Conservation (phyloP, 2,888 invertebrate species). For the Diarsia dahlii region DNA sequence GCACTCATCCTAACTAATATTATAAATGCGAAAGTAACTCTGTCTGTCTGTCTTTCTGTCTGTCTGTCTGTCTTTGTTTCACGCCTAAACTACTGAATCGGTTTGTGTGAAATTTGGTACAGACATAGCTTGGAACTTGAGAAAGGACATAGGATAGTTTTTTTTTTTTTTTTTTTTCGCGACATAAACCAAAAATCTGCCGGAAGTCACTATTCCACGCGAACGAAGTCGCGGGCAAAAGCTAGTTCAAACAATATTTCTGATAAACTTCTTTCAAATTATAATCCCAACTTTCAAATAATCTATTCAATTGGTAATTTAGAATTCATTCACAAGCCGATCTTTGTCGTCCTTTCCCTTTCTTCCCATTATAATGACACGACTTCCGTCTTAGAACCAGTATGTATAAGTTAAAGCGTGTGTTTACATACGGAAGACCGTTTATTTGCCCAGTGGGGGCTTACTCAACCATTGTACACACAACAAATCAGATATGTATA, state of each 20-base stretch:
- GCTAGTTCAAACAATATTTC: background rate
- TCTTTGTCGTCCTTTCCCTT: constrained; percentile 7
- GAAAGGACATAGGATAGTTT: too few species aligned
- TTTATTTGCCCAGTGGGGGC: background rate
- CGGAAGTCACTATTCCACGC: too few species aligned
- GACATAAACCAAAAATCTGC: too few species aligned
- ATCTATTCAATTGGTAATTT: background rate
- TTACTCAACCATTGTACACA: background rate
- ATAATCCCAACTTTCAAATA: background rate
- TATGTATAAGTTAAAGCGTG: constrained; percentile 1
- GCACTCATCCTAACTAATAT: too few species aligned
- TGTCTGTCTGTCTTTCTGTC: too few species aligned
- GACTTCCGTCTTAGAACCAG: constrained; percentile 34
- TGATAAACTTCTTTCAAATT: background rate
- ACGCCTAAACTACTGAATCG: too few species aligned
- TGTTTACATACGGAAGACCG: constrained; percentile 24
- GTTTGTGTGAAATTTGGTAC: too few species aligned
- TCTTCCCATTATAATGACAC: background rate
- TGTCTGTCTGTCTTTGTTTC: too few species aligned
- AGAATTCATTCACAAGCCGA: constrained; percentile 3
- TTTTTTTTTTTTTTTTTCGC: too few species aligned
- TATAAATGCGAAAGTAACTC: too few species aligned
- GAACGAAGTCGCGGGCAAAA: too few species aligned
- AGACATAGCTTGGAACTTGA: too few species aligned
- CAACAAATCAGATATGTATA: background rate